Evolutionary conservation across 2,797 vertebrate genomes (phyloP), one percentile per base, ranked within the genome.

Genomic region (Gallirallus australis): DNA sequence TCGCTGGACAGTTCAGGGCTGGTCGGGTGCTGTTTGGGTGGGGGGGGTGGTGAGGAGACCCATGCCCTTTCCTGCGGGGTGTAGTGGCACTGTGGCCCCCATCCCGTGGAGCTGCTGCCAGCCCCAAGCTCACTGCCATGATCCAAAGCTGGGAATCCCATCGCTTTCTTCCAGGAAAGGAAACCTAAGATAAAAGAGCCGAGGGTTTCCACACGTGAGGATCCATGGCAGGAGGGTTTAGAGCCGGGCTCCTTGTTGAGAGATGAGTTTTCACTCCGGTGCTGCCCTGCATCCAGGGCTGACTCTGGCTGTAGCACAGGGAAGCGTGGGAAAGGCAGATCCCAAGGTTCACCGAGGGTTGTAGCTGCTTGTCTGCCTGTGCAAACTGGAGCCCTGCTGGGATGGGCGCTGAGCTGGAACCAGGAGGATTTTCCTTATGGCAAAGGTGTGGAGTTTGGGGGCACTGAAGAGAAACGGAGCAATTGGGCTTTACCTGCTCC

Each of bases 1-100:
- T 1, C 1, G 7, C 31, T 2, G 4, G 57, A 1, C 39, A 56
- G n/a, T 0, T 0, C 0, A 1, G 47, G 35, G 80, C 4, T 7
- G 59, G 27, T 20, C 0, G 3, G 56, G 9, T 25, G 77, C 37
- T 14, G 37, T 17, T 0, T 1, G 15, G 64, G 63, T 45, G 40
- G 23, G 33, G 33, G 35, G 28, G 12, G 5, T 4, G 8, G 3
- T 3, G 27, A 63, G 27, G 40, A n/a, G 10, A 45, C 1, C 10
- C 2, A 1, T 57, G 61, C 6, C 16, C 8, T 12, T 72, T 53
- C 25, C 76, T 33, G 15, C 0, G 2, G 60, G 48, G 35, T 0
- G 6, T 2, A 9, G 39, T 54, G 64, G 60, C 71, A 56, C 39
- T 4, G 0, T 8, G 20, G 40, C 45, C 35, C 28, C 48, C 9